phyloP scores from a whole-genome alignment of 2,113 vertebrate genomes.

The Miniopterus natalensis region DNA sequence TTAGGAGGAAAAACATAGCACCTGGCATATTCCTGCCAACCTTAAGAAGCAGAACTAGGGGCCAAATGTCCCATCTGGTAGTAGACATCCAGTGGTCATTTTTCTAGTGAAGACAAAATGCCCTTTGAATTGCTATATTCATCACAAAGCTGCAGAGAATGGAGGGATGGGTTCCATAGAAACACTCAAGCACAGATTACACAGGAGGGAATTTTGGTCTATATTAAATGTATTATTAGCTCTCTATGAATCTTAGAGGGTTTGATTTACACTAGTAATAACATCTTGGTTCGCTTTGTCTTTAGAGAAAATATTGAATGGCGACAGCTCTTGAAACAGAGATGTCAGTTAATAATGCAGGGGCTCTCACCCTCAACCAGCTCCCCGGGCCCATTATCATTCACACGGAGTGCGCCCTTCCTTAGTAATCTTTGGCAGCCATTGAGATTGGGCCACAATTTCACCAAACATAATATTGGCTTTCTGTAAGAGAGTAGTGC shows the following conservation, averaged over 20 bases:
- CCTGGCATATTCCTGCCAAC: background rate
- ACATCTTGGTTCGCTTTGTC: conserved; percentile 75
- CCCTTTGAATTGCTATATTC: conserved; percentile 51
- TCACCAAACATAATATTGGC: conserved; percentile 77
- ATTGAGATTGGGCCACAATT: conserved; percentile 73
- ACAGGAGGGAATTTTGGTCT: conserved; percentile 78
- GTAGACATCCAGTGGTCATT: background rate
- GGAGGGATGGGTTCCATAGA: conserved; percentile 57
- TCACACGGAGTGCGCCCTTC: conserved; percentile 72
- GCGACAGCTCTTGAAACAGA: conserved; percentile 67
- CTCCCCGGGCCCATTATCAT: conserved; percentile 74
- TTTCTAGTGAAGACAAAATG: conserved; percentile 13
- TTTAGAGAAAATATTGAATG: conserved; percentile 81
- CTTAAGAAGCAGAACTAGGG: background rate
- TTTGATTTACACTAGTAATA: conserved; percentile 86
- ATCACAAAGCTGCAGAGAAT: conserved; percentile 46
- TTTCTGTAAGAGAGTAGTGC: conserved; percentile 61
- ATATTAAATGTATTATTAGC: conserved; percentile 70
- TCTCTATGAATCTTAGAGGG: conserved; percentile 77
- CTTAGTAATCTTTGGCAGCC: conserved; percentile 82
- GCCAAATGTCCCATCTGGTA: conserved; percentile 13
- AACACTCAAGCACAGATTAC: conserved; percentile 68
- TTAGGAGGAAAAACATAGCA: background rate
- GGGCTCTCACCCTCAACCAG: conserved; percentile 48
- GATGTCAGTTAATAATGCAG: conserved; percentile 70